Evolutionary conservation across 2,888 invertebrate species (phyloP), one percentile per base, ranked within the genome.

Genomic region (Mantis religiosa): DNA sequence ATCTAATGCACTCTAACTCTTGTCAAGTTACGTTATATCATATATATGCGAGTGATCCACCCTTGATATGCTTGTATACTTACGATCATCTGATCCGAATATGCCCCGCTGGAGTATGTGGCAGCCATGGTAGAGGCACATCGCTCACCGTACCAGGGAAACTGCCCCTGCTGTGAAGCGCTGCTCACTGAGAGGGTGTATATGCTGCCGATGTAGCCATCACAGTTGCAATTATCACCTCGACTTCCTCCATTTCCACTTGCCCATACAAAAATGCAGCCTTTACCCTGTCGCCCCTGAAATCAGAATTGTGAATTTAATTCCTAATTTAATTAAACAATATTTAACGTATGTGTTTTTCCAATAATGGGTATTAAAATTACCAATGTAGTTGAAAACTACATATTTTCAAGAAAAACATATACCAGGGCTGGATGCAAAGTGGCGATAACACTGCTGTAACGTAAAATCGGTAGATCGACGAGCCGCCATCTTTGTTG

Each of bases 101-200:
- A 96, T 87, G 97, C 96, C 89, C 98, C 98, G 89, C 98, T 97
- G 87, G 98, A 98, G 93, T 98, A 98, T 0, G 98, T 97, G 0
- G 97, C 96, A 0, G 98, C 97, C 91, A 98, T 94, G 0, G 97
- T 97, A 0, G 98, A 97, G 0, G 98, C 96, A 92, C 99, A 99
- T 89, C 95, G 95, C 93, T 99, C 99, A 3, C 97, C 97, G 92
- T 98, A 99, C 97, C 97, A 98, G 20, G 98, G 98, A 92, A 97
- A 96, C 92, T 95, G 94, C 30, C 97, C 97, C 85, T 95, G 95
- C 93, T 98, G 97, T 3, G 97, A 97, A 7, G 97, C 97, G 92
- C 97, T 97, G 87, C 97, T 97, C 87, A 99, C 96, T 1, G 97
- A 96, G 90, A 99, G 95, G 0, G 98, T 98, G 93, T 97, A 98